Conservation (phyloP, 2,888 invertebrate species). For the Tenthredo notha region DNA sequence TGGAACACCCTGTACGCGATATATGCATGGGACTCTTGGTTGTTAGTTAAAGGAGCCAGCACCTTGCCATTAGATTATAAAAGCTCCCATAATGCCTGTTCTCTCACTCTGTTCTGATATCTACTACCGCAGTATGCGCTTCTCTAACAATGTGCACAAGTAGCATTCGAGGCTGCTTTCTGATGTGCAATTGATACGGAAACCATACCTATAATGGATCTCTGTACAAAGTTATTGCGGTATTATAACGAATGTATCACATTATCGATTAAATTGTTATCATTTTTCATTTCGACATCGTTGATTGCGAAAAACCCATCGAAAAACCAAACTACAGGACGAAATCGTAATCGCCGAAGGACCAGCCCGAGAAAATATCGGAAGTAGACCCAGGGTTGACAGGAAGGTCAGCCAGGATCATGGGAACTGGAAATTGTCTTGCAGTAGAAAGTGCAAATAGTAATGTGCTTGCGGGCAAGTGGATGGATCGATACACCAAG, state of each 20-base stretch:
- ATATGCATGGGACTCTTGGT: not conserved
- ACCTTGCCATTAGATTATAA: slow-evolving; percentile 30
- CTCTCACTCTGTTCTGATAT: slow-evolving; percentile 2
- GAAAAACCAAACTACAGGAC: not conserved
- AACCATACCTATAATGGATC: slow-evolving; percentile 42
- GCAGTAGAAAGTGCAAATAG: slow-evolving; percentile 46
- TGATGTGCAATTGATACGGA: slow-evolving; percentile 39
- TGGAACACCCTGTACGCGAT: slow-evolving; percentile 17
- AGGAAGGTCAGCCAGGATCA: slow-evolving; percentile 42
- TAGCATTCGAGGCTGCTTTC: slow-evolving; percentile 16
- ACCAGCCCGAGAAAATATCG: not conserved
- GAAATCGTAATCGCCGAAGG: not conserved
- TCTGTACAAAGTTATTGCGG: not conserved
- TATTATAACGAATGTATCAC: not conserved
- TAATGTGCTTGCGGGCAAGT: slow-evolving; percentile 18
- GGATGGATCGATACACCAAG: not conserved
- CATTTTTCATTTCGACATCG: no score
- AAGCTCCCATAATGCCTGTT: slow-evolving; percentile 19
- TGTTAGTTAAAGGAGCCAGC: not conserved
- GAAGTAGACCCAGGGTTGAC: slow-evolving; percentile 44
- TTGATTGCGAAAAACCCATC: no score
- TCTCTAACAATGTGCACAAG: slow-evolving; percentile 11
- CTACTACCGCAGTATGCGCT: not conserved
- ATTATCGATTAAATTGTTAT: not conserved
- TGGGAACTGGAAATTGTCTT: slow-evolving; percentile 42